Percentiles rank a stretch among this genome's conserved stretches.
Evolutionary conservation across 2,113 vertebrate genomes (phyloP).

Genomic region (Entelurus aequoreus): DNA sequence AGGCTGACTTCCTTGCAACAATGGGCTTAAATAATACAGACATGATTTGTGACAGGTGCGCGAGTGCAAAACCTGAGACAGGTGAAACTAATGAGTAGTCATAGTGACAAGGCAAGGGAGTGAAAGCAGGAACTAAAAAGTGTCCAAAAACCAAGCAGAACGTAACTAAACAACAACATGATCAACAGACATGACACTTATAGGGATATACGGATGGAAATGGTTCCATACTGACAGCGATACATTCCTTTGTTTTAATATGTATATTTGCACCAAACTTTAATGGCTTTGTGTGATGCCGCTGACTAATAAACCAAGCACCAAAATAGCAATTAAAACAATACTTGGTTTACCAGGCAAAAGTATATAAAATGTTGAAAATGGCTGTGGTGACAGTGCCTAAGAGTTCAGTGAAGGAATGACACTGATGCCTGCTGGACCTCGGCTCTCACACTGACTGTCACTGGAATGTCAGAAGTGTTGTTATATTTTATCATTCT

Average conservation of each 20-base stretch:
- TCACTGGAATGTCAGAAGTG: conserved; percentile 44
- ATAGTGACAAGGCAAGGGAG: too few relatives aligned
- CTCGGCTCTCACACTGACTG: conserved; percentile 4
- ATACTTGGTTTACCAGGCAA: not conserved
- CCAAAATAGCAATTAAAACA: not conserved
- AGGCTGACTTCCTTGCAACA: too few relatives aligned
- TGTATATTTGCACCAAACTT: not conserved
- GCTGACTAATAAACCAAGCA: not conserved
- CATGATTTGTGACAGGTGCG: too few relatives aligned
- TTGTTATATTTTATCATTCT: conserved; percentile 45
- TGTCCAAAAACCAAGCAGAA: too few relatives aligned
- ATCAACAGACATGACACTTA: too few relatives aligned
- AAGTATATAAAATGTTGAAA: not conserved
- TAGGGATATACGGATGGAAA: too few relatives aligned
- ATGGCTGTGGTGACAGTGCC: conserved; percentile 1
- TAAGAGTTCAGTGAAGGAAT: conserved; percentile 1
- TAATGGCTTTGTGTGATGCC: not conserved
- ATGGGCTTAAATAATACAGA: too few relatives aligned
- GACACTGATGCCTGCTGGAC: conserved; percentile 16
- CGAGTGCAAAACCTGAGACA: too few relatives aligned
- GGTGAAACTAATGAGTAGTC: too few relatives aligned
- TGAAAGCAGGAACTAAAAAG: too few relatives aligned
- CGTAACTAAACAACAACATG: too few relatives aligned
- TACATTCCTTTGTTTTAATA: not conserved
- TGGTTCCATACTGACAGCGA: not conserved